Conservation (phyloP, 2,888 invertebrate genomes). For the Entomobrya multifasciata region DNA sequence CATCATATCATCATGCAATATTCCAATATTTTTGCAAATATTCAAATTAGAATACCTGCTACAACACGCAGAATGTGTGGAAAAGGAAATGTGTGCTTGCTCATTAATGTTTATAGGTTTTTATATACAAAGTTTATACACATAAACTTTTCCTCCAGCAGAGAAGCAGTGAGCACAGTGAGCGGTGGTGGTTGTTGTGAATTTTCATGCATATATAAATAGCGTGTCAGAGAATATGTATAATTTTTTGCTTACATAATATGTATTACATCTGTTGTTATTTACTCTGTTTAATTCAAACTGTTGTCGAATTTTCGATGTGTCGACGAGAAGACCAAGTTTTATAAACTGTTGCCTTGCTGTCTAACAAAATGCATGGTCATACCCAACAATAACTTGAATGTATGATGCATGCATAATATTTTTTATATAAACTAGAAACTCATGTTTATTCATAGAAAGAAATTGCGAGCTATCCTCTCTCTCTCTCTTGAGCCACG, state of each 20-base stretch:
- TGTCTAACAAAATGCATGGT: constrained; percentile 65
- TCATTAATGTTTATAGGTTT: constrained; percentile 52
- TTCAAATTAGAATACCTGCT: constrained; percentile 46
- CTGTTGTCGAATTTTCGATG: constrained; percentile 38
- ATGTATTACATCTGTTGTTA: constrained; percentile 63
- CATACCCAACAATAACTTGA: not conserved
- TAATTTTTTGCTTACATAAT: constrained; percentile 9
- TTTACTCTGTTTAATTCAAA: constrained; percentile 45
- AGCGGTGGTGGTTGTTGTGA: not conserved
- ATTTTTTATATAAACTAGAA: constrained; percentile 24
- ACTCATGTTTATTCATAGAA: constrained; percentile 69
- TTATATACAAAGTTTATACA: constrained; percentile 6
- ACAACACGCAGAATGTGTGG: not conserved
- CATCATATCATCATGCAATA: constrained; percentile 39
- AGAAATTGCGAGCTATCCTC: constrained; percentile 38
- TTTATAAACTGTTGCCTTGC: constrained; percentile 66
- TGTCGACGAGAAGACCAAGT: not conserved
- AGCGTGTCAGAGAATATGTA: constrained; percentile 35
- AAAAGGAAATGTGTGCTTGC: constrained; percentile 41
- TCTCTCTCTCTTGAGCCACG: not conserved
- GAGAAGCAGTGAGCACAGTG: not conserved
- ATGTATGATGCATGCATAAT: constrained; percentile 38
- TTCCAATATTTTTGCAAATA: constrained; percentile 56
- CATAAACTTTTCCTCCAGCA: not conserved
- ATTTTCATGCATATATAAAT: constrained; percentile 22